Evolutionary conservation across 2,888 invertebrate species (phyloP), one percentile per base, ranked within the genome.

Genomic region (Trachelus iudaicus): DNA sequence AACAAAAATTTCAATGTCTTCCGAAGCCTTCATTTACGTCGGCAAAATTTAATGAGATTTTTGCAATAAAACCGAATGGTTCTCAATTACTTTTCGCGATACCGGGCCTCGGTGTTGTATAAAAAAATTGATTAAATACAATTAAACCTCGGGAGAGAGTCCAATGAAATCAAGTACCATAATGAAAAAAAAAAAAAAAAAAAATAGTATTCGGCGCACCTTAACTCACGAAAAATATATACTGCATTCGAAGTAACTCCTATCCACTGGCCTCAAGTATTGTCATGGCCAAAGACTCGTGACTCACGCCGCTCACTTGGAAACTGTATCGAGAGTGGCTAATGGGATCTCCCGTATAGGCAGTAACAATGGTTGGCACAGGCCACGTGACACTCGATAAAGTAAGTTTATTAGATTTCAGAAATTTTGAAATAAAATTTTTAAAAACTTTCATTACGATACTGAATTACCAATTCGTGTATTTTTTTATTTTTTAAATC

Each of bases 381-480:
- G 23, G 3, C 71, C 71, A 71, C 71, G 30, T 71, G 71, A 71
- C 71, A 71, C 2, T 71, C 71, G 71, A 71, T 71, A 71, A 71
- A 71, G 2, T 23, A 13, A n/a, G 30, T 30, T 56, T 56, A 40
- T 0, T 9, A 9, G 0, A 56, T 23, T 56, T 6, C 1, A 40
- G 15, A 40, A 40, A 15, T 15, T 56, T 23, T 56, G 23, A 56
- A 56, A 40, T 15, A 40, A 40, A 40, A 40, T 9, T 15, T 40
- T 35, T 2, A 3, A 12, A 35, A 56, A 23, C 9, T 56, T 56
- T 9, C 23, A 23, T 23, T 15, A 15, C 1, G 2, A 4, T 15
- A 40, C 15, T 4, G 4, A 40, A 15, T 40, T 23, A 15, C 4
- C 40, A 40, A 23, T 15, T 15, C 15, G 15, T 4, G 40, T 40